Percentiles rank a stretch among this genome's conserved stretches.
These are phyloP conservation scores for Scaptomyza hsui DNA, from an alignment of 1,140 invertebrate genomes.

Conservation along the genomic window DNA sequence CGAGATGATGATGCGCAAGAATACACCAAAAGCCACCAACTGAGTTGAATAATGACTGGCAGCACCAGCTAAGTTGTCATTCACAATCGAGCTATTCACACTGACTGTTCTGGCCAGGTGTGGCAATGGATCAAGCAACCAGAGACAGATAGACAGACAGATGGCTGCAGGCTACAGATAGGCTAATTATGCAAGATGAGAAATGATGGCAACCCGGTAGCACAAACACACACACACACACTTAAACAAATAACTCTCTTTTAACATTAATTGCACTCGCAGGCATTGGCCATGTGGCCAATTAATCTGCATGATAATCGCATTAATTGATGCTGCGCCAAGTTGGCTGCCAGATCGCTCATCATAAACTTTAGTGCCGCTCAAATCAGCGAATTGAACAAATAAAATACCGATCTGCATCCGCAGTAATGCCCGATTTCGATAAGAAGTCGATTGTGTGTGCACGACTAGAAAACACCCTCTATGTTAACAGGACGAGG, in stretches of 20 bases:
- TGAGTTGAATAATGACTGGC: slow-evolving; percentile 28
- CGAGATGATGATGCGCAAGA: slow-evolving; percentile 31
- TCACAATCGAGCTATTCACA: slow-evolving; percentile 30
- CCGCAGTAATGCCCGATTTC: background rate
- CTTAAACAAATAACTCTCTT: background rate
- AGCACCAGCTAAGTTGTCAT: slow-evolving; percentile 36
- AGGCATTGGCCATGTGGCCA: slow-evolving; percentile 41
- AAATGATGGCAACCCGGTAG: slow-evolving; percentile 41
- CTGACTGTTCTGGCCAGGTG: slow-evolving; percentile 5
- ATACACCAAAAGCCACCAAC: slow-evolving; percentile 23
- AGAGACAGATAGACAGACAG: background rate
- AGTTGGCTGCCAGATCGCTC: background rate
- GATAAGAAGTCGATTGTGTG: background rate
- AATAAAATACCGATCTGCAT: slow-evolving; percentile 5
- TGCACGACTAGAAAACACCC: background rate
- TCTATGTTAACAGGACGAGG: too few species aligned
- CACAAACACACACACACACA: background rate
- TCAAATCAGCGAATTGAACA: slow-evolving; percentile 23
- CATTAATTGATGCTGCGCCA: slow-evolving; percentile 56
- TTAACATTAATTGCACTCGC: slow-evolving; percentile 63
- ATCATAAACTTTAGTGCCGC: slow-evolving; percentile 5
- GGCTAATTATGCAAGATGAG: slow-evolving; percentile 33
- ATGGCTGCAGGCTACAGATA: background rate
- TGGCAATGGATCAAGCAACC: background rate
- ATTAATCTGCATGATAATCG: slow-evolving; percentile 77